Base-by-base conservation (phyloP, 2,113 vertebrate species). In the Sebastes fasciatus region DNA sequence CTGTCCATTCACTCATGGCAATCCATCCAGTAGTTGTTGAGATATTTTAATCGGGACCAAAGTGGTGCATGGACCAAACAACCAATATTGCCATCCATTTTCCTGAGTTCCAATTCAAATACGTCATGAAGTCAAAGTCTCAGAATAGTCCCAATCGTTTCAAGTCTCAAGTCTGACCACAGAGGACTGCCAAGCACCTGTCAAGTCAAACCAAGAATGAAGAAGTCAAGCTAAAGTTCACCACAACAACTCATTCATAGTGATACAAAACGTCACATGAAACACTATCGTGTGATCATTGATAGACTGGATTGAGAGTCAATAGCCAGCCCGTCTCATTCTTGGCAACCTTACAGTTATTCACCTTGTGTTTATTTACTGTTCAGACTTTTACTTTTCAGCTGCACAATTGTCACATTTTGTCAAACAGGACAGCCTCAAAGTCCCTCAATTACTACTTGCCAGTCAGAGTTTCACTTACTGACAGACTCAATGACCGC, bases 401-500 rank as follows among this genome's bases (percentile, higher is more conserved):
- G 13, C 12, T 21, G 6, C 16, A 60, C 26, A 42, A 6, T 55
- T 14, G 3, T 67, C 61, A 46, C 42, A 52, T 58, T 51, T 21
- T 57, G 13, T 63, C 40, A 48, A 5, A 64, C 3, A 58, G 48
- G 42, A 63, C 40, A 23, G 34, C 9, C 17, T 57, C n/a, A 61
- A 45, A 61, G 26, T 16, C 46, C 5, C 2, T 23, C 1, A 10
- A 46, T 43, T 43, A 21, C 12, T 45, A n/a, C 58, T 11, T 70
- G 48, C 26, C 51, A 46, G 17, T 60, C 13, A 60, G 54, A 66
- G 67, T 69, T 63, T 84, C 11, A 16, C 75, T 80, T 42, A 67
- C 49, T 74, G 74, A 79, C 74, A 78, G 21, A 74, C 54, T 80
- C 40, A 74, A 43, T 71, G 62, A 69, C 40, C 21, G 54, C 6